Base-by-base conservation (phyloP, 2,888 invertebrate species). In the Rhyacophila evoluta region DNA sequence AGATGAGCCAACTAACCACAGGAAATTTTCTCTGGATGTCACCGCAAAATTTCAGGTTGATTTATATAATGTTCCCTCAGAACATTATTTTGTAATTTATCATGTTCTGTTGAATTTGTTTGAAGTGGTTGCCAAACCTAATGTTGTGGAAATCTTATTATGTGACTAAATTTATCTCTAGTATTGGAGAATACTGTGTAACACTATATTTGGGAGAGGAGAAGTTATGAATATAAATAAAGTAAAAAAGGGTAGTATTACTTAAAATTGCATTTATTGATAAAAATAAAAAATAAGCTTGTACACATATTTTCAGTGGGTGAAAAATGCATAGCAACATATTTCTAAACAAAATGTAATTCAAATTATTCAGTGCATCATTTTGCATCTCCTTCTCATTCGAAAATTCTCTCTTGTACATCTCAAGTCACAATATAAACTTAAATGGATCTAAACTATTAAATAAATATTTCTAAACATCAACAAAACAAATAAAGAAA, bases 381-480 rank as follows among this genome's bases (percentile, higher is more conserved):
- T 33, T 28, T 69, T 72, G 28, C 19, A 67, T 55, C 33, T n/a
- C 10, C 69, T 55, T 19, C 8, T 55, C 55, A 55, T 55, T 55
- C 55, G 55, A 55, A 55, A 55, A 55, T 19, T 55, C 55, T 55
- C 19, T 55, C 55, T 55, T 55, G 19, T 55, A 25, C 55, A 55
- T 55, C 55, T 55, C 55, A 55, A 55, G 55, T 55, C 55, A 55
- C 33, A 72, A 37, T 72, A 37, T 19, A 72, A 72, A 33, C 72
- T 72, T 72, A 77, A 77, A 68, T 55, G 69, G 15, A 77, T 27
- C 77, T 77, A 77, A 28, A 55, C 77, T 77, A 73, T 33, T 27
- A 72, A 78, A 79, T 81, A 81, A 79, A 81, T 81, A 81, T 77
- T 74, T 76, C 76, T 73, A 79, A 80, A 75, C 29, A 69, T 80